A percentile compares a stretch with the other conserved stretches of the same genome.
Conservation (phyloP, 2,797 vertebrate genomes). For the Pempheris klunzingeri region DNA sequence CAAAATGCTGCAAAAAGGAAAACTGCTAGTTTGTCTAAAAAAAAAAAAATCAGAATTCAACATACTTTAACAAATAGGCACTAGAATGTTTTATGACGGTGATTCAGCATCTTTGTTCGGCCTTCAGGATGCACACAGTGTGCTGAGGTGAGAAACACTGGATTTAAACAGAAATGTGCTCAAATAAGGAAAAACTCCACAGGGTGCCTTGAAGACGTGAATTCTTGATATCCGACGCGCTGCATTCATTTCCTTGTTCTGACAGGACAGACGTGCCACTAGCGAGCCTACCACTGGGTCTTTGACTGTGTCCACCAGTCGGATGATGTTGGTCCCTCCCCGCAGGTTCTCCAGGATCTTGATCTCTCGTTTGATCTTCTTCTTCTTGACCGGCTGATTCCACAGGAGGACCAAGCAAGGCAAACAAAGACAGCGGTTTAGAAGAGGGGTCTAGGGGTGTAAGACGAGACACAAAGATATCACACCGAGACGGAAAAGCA, state of each 20-base stretch:
- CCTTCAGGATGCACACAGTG: background rate
- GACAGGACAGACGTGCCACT: background rate
- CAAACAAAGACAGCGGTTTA: background rate
- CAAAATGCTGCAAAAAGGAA: background rate
- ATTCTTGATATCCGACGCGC: background rate
- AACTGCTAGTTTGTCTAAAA: too few species aligned
- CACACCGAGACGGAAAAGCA: background rate
- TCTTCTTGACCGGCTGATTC: constrained; percentile 97
- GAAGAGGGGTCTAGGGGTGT: background rate
- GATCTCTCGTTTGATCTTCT: constrained; percentile 99
- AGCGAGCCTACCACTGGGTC: constrained; percentile 92
- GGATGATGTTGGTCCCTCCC: constrained; percentile 99
- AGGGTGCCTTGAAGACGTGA: background rate
- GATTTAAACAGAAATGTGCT: background rate
- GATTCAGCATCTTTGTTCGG: background rate
- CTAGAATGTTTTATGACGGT: too few species aligned
- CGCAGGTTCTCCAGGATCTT: constrained; percentile 98
- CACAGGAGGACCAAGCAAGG: background rate
- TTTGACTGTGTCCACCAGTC: constrained; percentile 97
- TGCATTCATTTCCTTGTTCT: background rate
- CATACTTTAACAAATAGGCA: too few species aligned
- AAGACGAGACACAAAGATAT: background rate
- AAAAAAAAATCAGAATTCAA: too few species aligned
- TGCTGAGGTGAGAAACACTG: background rate
- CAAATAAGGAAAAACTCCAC: background rate